Base-by-base conservation (phyloP, 2,797 vertebrate genomes). In the Melanotaenia pygmaea region DNA sequence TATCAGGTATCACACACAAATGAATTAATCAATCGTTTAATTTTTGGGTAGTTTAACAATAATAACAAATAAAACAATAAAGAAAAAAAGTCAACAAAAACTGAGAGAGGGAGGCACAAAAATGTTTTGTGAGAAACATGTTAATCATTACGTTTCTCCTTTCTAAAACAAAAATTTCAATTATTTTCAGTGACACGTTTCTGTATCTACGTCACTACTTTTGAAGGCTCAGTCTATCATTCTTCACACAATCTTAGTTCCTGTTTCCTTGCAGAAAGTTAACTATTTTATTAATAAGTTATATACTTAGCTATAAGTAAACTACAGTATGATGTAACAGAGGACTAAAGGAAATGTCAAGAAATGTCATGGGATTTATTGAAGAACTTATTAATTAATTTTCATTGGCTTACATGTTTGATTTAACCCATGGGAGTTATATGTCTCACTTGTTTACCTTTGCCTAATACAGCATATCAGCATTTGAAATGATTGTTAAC, bases 1-100 rank as follows among this genome's bases (percentile, higher is more conserved):
- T 34, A 34, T 34, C 7, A 34, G 47, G 10, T 30, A 51, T 59
- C 61, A 60, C 12, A 67, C 13, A 68, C 43, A 76, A 64, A 64
- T 6, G 3, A n/a, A 5, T 57, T 37, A 35, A 77, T 64, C 67
- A 71, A 22, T 58, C 20, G 50, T 59, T 70, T 18, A 11, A 53
- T 22, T 61, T 68, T 58, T 35, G 12, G 32, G 32, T 20, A 16
- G 35, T 14, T 22, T 5, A 43, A 57, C 24, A 22, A 10, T 53
- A 3, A 11, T 24, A 30, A 40, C n/a, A 58, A 24, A 24, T 43
- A 13, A 0, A 40, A 28, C 64, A 53, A 74, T 6, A 35, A 24
- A 2, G 34, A 34, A 45, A 18, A n/a, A 1, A 71, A 62, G 10
- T 20, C 0, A 3, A 30, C 35, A 32, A 9, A 40, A 30, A 30